Conservation (phyloP, 64 coral and sea anemone genomes). For the Porites australiensis region DNA sequence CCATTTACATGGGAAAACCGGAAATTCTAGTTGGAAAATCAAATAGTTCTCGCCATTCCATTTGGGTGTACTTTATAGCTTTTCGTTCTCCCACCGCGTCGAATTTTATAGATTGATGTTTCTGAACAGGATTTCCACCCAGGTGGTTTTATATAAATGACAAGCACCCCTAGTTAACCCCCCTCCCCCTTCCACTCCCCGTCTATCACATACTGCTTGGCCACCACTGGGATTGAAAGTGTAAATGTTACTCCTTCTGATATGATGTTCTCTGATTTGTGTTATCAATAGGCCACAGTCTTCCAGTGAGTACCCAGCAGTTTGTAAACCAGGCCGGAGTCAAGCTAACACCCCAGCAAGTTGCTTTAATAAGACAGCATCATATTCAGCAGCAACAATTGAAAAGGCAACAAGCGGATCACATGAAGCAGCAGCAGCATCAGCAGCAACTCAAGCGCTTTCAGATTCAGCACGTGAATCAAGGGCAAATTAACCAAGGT, state of each 20-base stretch:
- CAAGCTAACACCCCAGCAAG: constrained; percentile 57
- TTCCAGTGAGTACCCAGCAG: constrained; percentile 56
- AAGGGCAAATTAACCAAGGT: constrained; percentile 32
- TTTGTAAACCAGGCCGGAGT: constrained; percentile 7
- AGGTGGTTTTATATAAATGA: too few relatives aligned
- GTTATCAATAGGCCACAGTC: constrained; percentile 65
- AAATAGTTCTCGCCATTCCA: too few relatives aligned
- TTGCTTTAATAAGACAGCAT: constrained; percentile 27
- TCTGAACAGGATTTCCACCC: too few relatives aligned
- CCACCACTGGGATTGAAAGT: too few relatives aligned
- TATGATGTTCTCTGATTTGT: background rate
- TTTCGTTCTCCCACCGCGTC: too few relatives aligned
- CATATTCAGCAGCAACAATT: constrained; percentile 7
- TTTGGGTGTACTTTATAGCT: too few relatives aligned
- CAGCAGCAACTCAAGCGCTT: constrained; percentile 48
- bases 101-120: too few relatives aligned
- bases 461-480: constrained; percentile 36
- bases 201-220: too few relatives aligned
- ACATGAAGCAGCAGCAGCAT: constrained; percentile 18
- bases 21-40: too few relatives aligned
- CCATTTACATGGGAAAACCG: too few relatives aligned
- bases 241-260: background rate
- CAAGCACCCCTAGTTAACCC: too few relatives aligned
- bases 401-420: background rate
- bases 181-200: too few relatives aligned